Evolutionary conservation across 2,113 vertebrate genomes (phyloP).

Genomic region (Eurypyga helias): DNA sequence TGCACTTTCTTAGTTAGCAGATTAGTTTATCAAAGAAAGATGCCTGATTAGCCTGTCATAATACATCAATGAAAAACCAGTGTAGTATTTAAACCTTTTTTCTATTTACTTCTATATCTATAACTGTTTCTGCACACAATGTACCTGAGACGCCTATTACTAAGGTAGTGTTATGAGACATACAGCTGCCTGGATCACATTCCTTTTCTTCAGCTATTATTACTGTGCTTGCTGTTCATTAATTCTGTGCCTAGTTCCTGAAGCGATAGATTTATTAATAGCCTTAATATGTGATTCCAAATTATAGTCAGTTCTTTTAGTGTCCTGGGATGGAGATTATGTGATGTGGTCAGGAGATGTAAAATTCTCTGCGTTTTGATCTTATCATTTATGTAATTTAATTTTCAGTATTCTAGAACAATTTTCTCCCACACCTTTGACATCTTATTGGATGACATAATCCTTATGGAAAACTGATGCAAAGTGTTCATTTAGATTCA

Average conservation of each 20-base stretch:
- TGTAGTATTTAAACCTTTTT: neutral
- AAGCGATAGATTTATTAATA: neutral
- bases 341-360: rapidly evolving
- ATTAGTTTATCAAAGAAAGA: neutral
- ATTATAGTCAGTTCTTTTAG: neutral
- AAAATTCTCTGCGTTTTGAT: neutral
- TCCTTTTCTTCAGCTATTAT: neutral
- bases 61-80: neutral
- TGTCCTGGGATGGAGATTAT: neutral
- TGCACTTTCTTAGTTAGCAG: neutral
- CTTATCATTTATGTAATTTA: neutral
- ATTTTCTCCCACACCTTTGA: neutral
- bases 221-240: neutral
- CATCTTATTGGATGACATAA: rapidly evolving
- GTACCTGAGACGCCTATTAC: neutral
- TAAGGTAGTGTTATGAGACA: neutral
- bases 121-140: neutral
- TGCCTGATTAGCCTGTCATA: neutral
- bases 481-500: neutral
- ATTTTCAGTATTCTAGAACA: neutral
- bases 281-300: neutral
- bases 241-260: neutral
- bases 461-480: neutral
- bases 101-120: neutral
- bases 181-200: neutral